A percentile compares a stretch with the other conserved stretches of the same genome.
Conservation (phyloP, 2,113 vertebrate species). For the Podarcis muralis region DNA sequence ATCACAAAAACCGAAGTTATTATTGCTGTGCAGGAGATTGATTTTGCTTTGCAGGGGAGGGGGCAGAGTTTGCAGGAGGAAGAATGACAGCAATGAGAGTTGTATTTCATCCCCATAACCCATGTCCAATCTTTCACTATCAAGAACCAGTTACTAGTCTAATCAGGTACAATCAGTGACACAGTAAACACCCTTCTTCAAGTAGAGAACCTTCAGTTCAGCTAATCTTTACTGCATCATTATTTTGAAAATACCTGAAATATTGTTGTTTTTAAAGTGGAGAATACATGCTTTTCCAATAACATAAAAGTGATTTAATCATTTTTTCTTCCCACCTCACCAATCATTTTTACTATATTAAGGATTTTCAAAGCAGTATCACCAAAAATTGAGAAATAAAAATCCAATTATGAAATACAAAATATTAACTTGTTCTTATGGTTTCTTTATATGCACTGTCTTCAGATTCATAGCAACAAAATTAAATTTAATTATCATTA, state of each 20-base stretch:
- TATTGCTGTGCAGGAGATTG: no score
- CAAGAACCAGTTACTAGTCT: not conserved
- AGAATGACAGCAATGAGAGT: not conserved
- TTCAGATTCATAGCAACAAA: not conserved
- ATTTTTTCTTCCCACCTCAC: not conserved
- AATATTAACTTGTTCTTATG: not conserved
- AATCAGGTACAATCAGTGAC: not conserved
- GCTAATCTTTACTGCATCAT: not conserved
- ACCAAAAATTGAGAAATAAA: not conserved
- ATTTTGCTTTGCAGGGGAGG: not conserved
- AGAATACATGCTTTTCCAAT: no score
- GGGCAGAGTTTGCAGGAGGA: not conserved
- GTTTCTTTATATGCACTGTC: not conserved
- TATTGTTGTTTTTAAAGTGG: no score
- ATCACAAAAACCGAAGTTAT: no score
- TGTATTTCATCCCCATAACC: not conserved
- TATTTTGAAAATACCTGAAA: not conserved
- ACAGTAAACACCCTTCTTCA: not conserved
- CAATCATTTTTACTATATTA: not conserved
- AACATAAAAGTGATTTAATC: no score
- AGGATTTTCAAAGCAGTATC: not conserved
- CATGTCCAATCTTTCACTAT: not conserved
- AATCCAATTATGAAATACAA: not conserved
- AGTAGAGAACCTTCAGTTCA: not conserved
- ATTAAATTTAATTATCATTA: constrained; percentile 10